Evolutionary conservation across 2,113 vertebrate species (phyloP).

Genomic region (Lepus timidus): DNA sequence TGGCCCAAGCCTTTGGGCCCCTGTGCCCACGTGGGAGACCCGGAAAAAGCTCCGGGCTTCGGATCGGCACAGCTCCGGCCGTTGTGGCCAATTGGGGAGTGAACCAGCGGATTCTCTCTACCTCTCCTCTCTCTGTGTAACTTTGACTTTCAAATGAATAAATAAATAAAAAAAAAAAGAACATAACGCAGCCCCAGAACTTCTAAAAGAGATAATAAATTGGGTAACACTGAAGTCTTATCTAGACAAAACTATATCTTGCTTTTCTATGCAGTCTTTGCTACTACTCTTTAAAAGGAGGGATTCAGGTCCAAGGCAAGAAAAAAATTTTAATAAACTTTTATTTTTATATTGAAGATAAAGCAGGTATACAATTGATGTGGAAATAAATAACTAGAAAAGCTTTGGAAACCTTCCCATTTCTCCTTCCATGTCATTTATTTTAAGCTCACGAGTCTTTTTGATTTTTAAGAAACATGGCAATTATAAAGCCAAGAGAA

Average conservation of each 20-base stretch:
- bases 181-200: not conserved
- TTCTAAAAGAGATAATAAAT: not conserved
- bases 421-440: constrained; percentile 61
- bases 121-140: no score
- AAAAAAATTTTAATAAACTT: constrained; percentile 71
- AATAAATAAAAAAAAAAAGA: no score
- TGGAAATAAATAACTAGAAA: constrained; percentile 82
- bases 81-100: no score
- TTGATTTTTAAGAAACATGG: constrained; percentile 69
- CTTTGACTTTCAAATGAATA: no score
- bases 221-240: not conserved
- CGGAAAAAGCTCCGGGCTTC: no score
- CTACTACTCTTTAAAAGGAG: constrained; percentile 37
- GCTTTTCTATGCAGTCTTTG: not conserved
- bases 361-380: constrained; percentile 76
- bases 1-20: no score
- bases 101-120: no score
- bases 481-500: constrained; percentile 64
- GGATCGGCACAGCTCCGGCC: no score
- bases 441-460: constrained; percentile 44
- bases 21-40: no score
- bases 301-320: constrained; percentile 27
- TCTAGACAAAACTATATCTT: not conserved
- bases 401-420: constrained; percentile 76
- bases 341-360: constrained; percentile 83